These are phyloP conservation scores for Tetramorium bicarinatum DNA, from an alignment of 2,888 invertebrate species.

Conservation along the genomic window DNA sequence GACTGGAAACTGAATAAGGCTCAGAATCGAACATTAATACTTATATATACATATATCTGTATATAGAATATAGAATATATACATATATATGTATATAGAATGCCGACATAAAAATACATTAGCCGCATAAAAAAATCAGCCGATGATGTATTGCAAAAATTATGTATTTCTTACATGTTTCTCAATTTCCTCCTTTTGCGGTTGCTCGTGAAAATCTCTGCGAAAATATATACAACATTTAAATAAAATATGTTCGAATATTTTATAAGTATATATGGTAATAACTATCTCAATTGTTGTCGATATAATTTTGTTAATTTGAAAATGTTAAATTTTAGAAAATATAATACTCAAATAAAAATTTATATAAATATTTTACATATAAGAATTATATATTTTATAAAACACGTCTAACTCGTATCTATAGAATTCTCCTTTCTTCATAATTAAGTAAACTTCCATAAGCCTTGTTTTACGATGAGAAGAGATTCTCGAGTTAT, in stretches of 20 bases:
- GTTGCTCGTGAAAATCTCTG: background rate
- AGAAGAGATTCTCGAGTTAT: slow-evolving; percentile 32
- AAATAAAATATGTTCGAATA: background rate
- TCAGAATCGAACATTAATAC: slow-evolving; percentile 67
- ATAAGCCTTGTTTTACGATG: background rate
- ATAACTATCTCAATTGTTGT: background rate
- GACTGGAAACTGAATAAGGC: background rate
- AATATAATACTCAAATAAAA: background rate
- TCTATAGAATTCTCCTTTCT: background rate
- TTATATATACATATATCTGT: slow-evolving; percentile 34
- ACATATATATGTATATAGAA: slow-evolving; percentile 29
- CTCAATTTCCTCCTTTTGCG: slow-evolving; percentile 14
- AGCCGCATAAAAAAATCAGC: slow-evolving; percentile 54
- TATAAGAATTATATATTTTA: background rate
- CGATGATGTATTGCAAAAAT: slow-evolving; percentile 34
- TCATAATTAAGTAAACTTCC: background rate
- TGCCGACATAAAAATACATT: slow-evolving; percentile 69
- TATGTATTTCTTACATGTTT: background rate
- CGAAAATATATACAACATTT: background rate
- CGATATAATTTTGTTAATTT: background rate
- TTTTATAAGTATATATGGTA: background rate
- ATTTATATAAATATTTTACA: slow-evolving; percentile 1
- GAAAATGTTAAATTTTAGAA: background rate
- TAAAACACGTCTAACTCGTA: background rate
- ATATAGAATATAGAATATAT: slow-evolving; percentile 41